Base-by-base conservation (phyloP, 2,113 vertebrate species). In the Taurulus bubalis region DNA sequence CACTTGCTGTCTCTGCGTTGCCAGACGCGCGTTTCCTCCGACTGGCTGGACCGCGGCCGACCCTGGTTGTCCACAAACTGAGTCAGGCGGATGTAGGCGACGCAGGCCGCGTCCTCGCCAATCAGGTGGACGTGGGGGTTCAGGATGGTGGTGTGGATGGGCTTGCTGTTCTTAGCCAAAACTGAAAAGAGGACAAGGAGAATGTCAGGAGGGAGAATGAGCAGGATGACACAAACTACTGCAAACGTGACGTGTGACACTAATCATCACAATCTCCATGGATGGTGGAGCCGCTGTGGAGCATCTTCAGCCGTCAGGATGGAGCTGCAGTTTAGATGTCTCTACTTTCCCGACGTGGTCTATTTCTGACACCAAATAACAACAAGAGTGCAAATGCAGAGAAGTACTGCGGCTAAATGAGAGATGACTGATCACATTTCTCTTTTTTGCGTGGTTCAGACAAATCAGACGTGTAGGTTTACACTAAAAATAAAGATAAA, bases 101-200 rank as follows among this genome's bases (percentile, higher is more conserved):
- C 98, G 95, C 98, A 99, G 72, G 98, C 98, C 0, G 97, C 98
- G 3, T 99, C 98, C 86, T 99, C 98, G 0, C 98, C 98, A 1
- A 99, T 98, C 88, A 99, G 95, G 79, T 99, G 98, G 56, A 99
- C 98, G 49, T 99, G 98, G 0, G 98, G 98, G 91, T 98, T 99
- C 86, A 99, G 95, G 94, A 99, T 97, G 90, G 98, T 99, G 36
- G 98, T 99, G 94, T 99, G 98, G 91, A 99, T 98, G 42, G 98
- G 97, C 86, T 98, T 99, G 93, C 95, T 98, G 95, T 99, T 99
- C 94, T 99, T 98, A 36, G 97, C 96, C 90, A 98, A 94, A 92
- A 99, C 98, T 98, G 89, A 0, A 10, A 67, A 51, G 9, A 65
- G 1, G 15, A 49, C 6, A 34, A 16, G 12, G 32, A 45, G 3